Base-by-base conservation (phyloP, 2,113 vertebrate genomes). In the Semicossyphus pulcher region DNA sequence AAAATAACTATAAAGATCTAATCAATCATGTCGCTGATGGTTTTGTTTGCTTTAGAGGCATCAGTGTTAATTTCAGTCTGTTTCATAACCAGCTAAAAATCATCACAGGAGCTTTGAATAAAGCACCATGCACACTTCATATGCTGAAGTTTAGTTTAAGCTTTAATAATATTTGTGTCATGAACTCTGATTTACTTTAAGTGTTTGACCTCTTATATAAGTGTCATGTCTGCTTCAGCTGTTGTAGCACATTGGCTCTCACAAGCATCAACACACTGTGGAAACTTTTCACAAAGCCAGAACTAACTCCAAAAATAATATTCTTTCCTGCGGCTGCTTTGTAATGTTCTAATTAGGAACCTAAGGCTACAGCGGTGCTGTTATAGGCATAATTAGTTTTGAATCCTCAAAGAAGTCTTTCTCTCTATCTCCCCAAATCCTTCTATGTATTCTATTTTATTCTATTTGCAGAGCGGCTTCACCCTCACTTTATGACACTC, bases 371-470 rank as follows among this genome's bases (percentile, higher is more conserved):
- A 42, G 36, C 14, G 66, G 26, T 58, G 31, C 58, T 69, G 80
- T 66, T 58, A 37, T 11, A 64, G 53, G 53, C 47, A 56, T 68
- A 65, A 78, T 78, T 83, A 63, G 37, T 57, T 68, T 42, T 25
- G 10, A 75, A 82, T 76, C 37, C 51, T 63, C 53, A 67, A 59
- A 73, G 58, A 80, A 26, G 44, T 72, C 72, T 68, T 45, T 34
- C 31, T 53, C 51, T 76, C 36, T 23, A 57, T 60, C 61, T 39
- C 25, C 31, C 29, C 10, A 48, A 57, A 45, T 75, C 48, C 54
- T 29, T 53, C 25, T 28, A 10, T 76, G 45, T 3, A 59, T 67
- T 68, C 12, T 20, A 20, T 67, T 69, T 53, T 25, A 51, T 70
- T 59, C 29, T 32, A 39, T 42, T 63, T 74, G 31, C 21, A 41